Percentiles rank a stretch among this genome's conserved stretches.
phyloP scores from a whole-genome alignment of 2,888 invertebrate species.

The Temnothorax ravouxi region DNA sequence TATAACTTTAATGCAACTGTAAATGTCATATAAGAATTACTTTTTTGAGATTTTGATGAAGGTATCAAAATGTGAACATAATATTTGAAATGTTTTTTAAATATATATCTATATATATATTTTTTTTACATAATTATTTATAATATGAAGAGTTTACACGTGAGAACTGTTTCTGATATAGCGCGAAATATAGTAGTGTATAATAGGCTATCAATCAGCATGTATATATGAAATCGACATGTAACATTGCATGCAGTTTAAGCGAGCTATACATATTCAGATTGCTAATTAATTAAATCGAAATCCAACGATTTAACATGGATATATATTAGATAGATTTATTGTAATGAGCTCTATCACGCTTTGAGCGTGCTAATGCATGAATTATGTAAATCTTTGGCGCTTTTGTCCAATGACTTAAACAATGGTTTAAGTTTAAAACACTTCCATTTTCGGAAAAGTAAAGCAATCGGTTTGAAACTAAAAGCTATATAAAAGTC shows the following conservation, averaged over 20 bases:
- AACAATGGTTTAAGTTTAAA: background rate
- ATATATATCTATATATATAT: background rate
- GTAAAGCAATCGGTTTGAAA: background rate
- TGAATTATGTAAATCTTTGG: constrained; percentile 31
- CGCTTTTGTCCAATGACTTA: constrained; percentile 3
- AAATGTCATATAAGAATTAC: background rate
- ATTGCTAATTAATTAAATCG: constrained; percentile 18
- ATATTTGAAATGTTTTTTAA: background rate
- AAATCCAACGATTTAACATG: constrained; percentile 19
- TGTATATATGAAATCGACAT: constrained; percentile 1
- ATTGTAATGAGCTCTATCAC: background rate
- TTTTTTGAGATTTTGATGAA: background rate
- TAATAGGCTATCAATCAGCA: background rate
- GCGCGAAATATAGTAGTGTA: background rate
- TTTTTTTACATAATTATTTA: background rate
- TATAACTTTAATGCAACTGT: background rate
- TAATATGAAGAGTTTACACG: background rate
- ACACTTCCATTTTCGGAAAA: background rate
- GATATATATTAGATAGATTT: constrained; percentile 3
- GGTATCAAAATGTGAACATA: background rate
- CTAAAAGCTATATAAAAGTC: background rate
- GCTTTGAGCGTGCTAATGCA: constrained; percentile 23
- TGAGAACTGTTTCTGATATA: background rate
- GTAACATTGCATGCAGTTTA: constrained; percentile 16
- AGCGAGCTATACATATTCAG: background rate